Conservation (phyloP, 2,797 vertebrate species). For the Cirrhinus mrigala region DNA sequence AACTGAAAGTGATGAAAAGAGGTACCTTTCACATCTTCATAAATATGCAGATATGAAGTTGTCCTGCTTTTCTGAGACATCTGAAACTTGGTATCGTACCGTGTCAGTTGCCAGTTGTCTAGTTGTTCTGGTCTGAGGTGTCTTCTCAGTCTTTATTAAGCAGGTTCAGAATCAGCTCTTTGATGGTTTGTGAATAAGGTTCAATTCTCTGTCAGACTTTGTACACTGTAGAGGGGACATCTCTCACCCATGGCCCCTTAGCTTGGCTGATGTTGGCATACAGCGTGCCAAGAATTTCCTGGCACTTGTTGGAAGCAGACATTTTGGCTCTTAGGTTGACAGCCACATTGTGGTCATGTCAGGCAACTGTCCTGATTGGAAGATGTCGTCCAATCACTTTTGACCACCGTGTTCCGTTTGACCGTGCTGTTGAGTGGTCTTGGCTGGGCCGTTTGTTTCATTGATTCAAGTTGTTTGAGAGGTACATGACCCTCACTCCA, state of each 20-base stretch:
- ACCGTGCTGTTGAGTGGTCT: slow-evolving; percentile 76
- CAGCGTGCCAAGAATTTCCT: slow-evolving; percentile 83
- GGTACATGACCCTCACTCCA: slow-evolving; percentile 48
- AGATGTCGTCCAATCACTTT: slow-evolving; percentile 81
- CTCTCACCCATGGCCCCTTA: slow-evolving; percentile 71
- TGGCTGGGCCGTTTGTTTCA: slow-evolving; percentile 34
- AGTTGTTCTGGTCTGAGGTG: not conserved
- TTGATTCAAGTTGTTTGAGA: slow-evolving; percentile 42
- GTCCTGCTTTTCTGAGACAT: not conserved
- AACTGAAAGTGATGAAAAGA: not conserved
- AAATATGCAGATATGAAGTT: not conserved
- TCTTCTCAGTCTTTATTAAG: not conserved
- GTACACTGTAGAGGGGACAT: slow-evolving; percentile 64
- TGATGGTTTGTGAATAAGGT: slow-evolving; percentile 34
- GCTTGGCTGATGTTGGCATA: slow-evolving; percentile 76
- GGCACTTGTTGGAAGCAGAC: slow-evolving; percentile 82
- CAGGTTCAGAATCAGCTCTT: slow-evolving; percentile 15
- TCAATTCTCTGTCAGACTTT: slow-evolving; percentile 34
- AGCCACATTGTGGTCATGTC: slow-evolving; percentile 85
- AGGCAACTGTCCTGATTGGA: slow-evolving; percentile 83
- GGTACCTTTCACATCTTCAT: not conserved
- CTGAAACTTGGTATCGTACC: not conserved
- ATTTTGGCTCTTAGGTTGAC: slow-evolving; percentile 86
- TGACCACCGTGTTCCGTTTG: slow-evolving; percentile 75
- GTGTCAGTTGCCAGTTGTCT: not conserved